A percentile compares a stretch with the other conserved stretches of the same genome.
phyloP scores from a whole-genome alignment of 2,797 vertebrate genomes.

The Mionectes olivaceus region DNA sequence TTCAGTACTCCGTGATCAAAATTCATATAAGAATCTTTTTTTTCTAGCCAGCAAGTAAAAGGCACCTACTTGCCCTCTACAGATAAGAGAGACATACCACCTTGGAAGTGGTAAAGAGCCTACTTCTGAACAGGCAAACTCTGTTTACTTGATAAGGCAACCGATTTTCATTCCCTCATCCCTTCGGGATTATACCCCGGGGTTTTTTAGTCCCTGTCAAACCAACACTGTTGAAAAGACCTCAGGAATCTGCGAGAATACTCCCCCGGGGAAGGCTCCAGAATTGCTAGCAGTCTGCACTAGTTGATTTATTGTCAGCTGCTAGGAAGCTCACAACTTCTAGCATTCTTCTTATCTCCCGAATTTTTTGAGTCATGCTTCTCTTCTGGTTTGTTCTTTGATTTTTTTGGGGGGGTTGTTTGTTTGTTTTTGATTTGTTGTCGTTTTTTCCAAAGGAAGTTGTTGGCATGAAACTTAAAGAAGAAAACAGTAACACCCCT shows the following conservation, averaged over 20 bases:
- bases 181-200: background rate
- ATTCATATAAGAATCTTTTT: background rate
- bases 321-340: background rate
- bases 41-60: background rate
- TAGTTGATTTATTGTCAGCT: conserved; percentile 1
- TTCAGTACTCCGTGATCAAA: background rate
- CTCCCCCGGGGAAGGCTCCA: background rate
- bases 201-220: background rate
- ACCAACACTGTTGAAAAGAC: background rate
- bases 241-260: conserved; percentile 1
- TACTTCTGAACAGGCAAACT: background rate
- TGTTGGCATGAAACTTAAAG: background rate
- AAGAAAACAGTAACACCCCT: background rate
- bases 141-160: background rate
- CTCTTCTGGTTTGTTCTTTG: background rate
- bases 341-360: background rate
- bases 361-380: background rate
- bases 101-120: background rate
- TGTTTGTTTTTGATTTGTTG: background rate
- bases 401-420: background rate
- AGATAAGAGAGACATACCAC: background rate
- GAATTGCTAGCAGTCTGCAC: background rate
- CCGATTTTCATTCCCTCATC: background rate
- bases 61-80: background rate
- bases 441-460: background rate